Evolutionary conservation across 1,140 invertebrate species (phyloP).

Genomic region (Camponotus vicinus): DNA sequence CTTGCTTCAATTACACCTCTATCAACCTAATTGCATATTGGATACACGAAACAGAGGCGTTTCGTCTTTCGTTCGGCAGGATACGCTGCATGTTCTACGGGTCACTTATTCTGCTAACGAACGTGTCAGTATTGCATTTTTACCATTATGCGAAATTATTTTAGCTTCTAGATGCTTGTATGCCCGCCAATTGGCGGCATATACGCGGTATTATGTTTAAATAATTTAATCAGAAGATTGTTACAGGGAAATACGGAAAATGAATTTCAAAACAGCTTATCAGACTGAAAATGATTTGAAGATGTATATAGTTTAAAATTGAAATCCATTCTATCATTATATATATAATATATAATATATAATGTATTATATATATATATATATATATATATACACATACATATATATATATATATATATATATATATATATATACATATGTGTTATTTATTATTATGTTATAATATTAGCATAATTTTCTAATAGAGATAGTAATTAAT

Average conservation of each 20-base stretch:
- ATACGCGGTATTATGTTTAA: constrained; percentile 6
- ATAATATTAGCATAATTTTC: not conserved
- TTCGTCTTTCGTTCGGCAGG: constrained; percentile 57
- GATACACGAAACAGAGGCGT: constrained; percentile 62
- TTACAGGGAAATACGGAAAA: not conserved
- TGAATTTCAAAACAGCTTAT: constrained; percentile 5
- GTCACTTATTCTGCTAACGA: constrained; percentile 68
- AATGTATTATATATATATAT: no score
- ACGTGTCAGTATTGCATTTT: constrained; percentile 64
- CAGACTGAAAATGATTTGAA: not conserved
- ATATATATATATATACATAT: no score
- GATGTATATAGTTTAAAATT: not conserved
- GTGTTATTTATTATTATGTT: not conserved
- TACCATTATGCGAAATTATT: constrained; percentile 76
- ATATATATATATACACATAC: no score
- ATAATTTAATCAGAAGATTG: constrained; percentile 49
- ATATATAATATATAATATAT: no score
- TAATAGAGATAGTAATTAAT: not conserved
- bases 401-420: no score
- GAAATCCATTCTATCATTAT: not conserved
- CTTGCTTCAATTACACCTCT: constrained; percentile 74
- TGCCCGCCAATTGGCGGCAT: not conserved
- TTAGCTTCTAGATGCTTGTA: constrained; percentile 59
- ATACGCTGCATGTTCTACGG: constrained; percentile 64
- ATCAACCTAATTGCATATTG: constrained; percentile 71